Evolutionary conservation across 1,140 invertebrate genomes (phyloP).

Genomic region (Luehdorfia chinensis): DNA sequence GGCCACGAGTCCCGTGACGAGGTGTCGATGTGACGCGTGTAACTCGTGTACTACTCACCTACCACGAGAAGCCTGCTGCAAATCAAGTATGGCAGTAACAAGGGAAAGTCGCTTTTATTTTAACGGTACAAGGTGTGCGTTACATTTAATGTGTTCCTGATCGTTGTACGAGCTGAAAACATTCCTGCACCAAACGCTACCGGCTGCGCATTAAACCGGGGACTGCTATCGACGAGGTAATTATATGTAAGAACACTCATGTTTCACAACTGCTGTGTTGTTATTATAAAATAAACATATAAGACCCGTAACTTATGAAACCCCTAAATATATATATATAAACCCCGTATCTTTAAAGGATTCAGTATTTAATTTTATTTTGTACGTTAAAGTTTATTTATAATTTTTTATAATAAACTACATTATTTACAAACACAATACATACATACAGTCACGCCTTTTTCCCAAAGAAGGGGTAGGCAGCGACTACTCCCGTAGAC

Average conservation of each 20-base stretch:
- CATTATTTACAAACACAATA: no score
- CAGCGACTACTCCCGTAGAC: no score
- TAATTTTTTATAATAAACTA: conserved; percentile 2
- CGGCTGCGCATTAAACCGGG: conserved; percentile 13
- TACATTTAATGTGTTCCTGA: background rate
- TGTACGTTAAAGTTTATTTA: conserved; percentile 1
- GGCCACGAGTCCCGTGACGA: conserved; percentile 11
- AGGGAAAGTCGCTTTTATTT: background rate
- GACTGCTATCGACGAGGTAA: conserved; percentile 15
- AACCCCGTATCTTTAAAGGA: conserved; percentile 4
- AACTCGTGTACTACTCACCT: conserved; percentile 13
- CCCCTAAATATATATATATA: no score
- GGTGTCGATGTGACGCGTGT: conserved; percentile 16
- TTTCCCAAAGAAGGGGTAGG: no score
- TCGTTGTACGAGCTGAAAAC: conserved; percentile 6
- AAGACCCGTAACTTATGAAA: no score
- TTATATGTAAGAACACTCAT: conserved; percentile 3
- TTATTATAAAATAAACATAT: conserved; percentile 7
- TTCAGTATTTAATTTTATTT: conserved; percentile 1
- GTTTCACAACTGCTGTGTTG: conserved; percentile 3
- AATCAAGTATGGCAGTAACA: conserved; percentile 3
- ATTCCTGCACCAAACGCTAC: conserved; percentile 12
- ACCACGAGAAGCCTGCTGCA: conserved; percentile 3
- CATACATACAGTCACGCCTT: no score
- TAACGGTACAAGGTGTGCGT: background rate